phyloP scores from a whole-genome alignment of 2,888 invertebrate species.

The Rhingia campestris region DNA sequence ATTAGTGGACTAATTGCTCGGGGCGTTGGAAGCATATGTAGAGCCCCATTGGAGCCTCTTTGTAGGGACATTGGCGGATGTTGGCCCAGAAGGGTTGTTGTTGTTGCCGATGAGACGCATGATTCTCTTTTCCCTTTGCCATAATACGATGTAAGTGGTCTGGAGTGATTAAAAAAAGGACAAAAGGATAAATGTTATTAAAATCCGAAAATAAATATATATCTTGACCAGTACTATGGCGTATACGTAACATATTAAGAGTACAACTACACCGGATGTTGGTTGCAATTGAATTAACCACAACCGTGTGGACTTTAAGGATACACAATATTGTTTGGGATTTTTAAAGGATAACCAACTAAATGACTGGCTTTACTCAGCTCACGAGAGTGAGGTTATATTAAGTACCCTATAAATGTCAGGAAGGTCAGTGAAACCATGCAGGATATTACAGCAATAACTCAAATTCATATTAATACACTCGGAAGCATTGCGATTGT shows the following conservation, averaged over 20 bases:
- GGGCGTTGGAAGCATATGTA: slow-evolving; percentile 80
- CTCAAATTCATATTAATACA: slow-evolving; percentile 5
- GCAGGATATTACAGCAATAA: not conserved
- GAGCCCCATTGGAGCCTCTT: slow-evolving; percentile 81
- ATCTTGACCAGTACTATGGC: slow-evolving; percentile 25
- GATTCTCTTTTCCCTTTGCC: slow-evolving; percentile 88
- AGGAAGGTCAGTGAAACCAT: not conserved
- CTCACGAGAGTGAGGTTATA: too few relatives aligned
- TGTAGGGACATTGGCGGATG: slow-evolving; percentile 80
- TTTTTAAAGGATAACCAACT: not conserved
- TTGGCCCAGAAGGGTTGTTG: slow-evolving; percentile 87
- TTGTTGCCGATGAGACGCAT: slow-evolving; percentile 90
- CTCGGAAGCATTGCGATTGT: not conserved
- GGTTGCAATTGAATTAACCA: slow-evolving; percentile 13
- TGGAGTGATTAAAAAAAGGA: slow-evolving; percentile 77
- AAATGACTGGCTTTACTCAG: not conserved
- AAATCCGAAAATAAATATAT: slow-evolving; percentile 25
- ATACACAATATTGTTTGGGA: not conserved
- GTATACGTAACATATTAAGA: slow-evolving; percentile 51
- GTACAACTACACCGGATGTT: slow-evolving; percentile 4
- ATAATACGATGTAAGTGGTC: slow-evolving; percentile 86
- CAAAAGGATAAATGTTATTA: slow-evolving; percentile 38
- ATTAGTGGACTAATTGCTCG: slow-evolving; percentile 82
- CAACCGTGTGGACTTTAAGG: slow-evolving; percentile 1
- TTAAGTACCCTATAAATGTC: too few relatives aligned